Base-by-base conservation (phyloP, 92 coral and sea anemone genomes). In the Ricordea florida region DNA sequence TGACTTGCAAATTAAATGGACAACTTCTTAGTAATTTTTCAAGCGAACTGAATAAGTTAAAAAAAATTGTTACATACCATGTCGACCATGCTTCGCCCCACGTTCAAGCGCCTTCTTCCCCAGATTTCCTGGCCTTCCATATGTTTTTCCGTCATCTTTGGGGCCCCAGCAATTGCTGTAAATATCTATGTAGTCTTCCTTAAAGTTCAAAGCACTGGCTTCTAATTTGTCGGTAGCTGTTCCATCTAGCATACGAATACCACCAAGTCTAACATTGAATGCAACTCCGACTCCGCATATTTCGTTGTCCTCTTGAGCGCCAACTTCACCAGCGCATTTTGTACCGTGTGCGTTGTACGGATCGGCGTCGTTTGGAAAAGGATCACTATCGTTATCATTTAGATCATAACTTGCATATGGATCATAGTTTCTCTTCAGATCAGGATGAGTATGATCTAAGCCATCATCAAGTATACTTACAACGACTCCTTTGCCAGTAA, bases 101-200 rank as follows among this genome's bases (percentile, higher is more conserved):
- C 82, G 44, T 43, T 58, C 82, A 26, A 94, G 69, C 23, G 98
- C 97, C 50, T 76, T 75, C 76, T 50, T 83, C 8, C 94, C 98
- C 13, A 92, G 51, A 27, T 79, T 83, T 8, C 98, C 98, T 10
- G 98, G 98, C 25, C 98, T 87, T 2, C 98, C 98, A 40, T 85
- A 94, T 25, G 98, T 94, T 57, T 92, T 94, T 9, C 98, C 98
- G 44, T 94, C 98, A 29, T 94, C 98, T 86, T 94, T 94, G 9
- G 98, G 98, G 0, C 98, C 98, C 98, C 98, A 94, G 49, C 97
- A 94, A 40, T 93, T 92, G 35, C 97, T 92, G 73, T 94, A 94
- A 48, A 94, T 94, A 52, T 94, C 98, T 38, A 94, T 80, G 43
- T 94, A 92, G 69, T 92, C 92, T 14, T 77, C 85, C 11, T 78